Evolutionary conservation across 2,888 invertebrate species (phyloP), one percentile per base, ranked within the genome.

Genomic region (Chloroclysta siterata): DNA sequence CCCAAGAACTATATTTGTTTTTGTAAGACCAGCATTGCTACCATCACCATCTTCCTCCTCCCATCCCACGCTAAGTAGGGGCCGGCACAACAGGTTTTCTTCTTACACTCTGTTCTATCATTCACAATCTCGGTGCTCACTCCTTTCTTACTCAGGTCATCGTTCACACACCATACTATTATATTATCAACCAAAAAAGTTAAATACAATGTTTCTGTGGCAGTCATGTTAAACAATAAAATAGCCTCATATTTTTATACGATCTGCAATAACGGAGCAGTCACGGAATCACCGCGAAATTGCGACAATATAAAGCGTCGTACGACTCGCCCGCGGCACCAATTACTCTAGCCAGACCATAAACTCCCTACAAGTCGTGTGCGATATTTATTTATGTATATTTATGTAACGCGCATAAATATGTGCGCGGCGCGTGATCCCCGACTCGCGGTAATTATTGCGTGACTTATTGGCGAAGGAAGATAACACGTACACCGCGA

Each of bases 401-500:
- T 85, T 88, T 85, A 87, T 85, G 85, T 84, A 78, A 78, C 78
- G 78, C 77, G 80, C 85, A 88, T 90, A 91, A 91, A 91, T 89
- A 89, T 87, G 85, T 86, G 83, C 84, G 80, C 78, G 84, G 85
- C 79, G 86, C 83, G 89, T 86, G 90, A 88, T 87, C 82, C 85
- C 80, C 81, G 76, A 80, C 78, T 81, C 85, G 88, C 87, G 84
- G 92, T 89, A 93, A 92, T 93, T 92, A 93, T 89, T 87, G 90
- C 86, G 86, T 91, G 91, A 93, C 90, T 92, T 92, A 92, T 93
- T 92, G 91, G 85, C 86, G 86, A 83, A 84, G 80, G 81, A 82
- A 88, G 92, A 92, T 92, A 92, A 89, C 91, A 88, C 88, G 88
- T 88, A 85, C 84, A 74, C 77, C 76, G 74, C 82, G 76, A 77